Evolutionary conservation across 2,797 vertebrate genomes (phyloP), one percentile per base, ranked within the genome.

Genomic region (Peromyscus eremicus): DNA sequence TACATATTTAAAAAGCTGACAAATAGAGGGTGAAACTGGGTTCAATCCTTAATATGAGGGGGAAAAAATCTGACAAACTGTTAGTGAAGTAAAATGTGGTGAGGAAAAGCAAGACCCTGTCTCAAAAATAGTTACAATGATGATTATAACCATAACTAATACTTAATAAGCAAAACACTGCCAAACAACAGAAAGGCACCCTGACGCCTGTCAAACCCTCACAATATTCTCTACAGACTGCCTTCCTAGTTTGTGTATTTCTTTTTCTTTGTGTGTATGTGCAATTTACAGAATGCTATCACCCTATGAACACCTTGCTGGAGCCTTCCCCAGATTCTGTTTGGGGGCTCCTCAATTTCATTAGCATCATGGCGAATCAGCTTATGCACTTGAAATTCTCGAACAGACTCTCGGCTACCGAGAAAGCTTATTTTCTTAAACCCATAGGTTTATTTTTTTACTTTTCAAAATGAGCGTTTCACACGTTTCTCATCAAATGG

Each of bases 311-410:
- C 27, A 17, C 2, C 13, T 55, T 25, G 32, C 27, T 17, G 57
- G 55, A 34, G 19, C 32, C 57, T 46, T 34, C 29, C 4, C 64
- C n/a, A 55, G 75, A 23, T 64, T 64, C 2, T 60, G 62, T 52
- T 68, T 62, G 52, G 27, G 68, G 32, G 34, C 11, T 76, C 71
- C 76, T 70, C 29, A 60, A 23, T 32, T 57, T 87, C 14, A 27
- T 88, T 32, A 60, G 10, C 29, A 82, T 76, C 25, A 1, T 32
- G 70, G 80, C 89, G 88, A 94, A 75, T 52, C 92, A 55, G 55
- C 64, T 49, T 60, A 52, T 80, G 90, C 52, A 40, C 52, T 64
- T 80, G 80, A 95, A 86, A 52, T 83, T 77, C 90, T 92, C 14
- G n/a, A 43, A 88, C 10, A 19, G 40, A 81, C 29, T 57, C 37